These are phyloP conservation scores for Pomatorhinus ruficollis DNA, from an alignment of 2,113 vertebrate species.

Conservation along the genomic window DNA sequence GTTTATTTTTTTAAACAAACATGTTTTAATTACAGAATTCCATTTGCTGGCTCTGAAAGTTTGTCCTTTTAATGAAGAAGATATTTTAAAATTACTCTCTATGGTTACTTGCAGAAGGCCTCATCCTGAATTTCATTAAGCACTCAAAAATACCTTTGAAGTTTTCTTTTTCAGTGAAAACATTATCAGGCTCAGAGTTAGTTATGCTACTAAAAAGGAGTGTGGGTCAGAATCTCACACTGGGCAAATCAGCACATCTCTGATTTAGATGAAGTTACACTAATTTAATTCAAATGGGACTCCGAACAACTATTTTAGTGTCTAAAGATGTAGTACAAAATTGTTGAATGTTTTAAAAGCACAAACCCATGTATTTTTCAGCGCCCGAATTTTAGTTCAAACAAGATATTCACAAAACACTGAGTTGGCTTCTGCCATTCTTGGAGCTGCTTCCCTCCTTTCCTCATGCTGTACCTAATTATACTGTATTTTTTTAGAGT, in stretches of 20 bases:
- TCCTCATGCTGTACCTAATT: background rate
- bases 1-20: constrained; percentile 42
- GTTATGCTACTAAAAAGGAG: background rate
- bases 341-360: background rate
- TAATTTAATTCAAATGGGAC: background rate
- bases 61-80: constrained; percentile 53
- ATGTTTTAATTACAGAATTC: constrained; percentile 42
- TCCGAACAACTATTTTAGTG: background rate
- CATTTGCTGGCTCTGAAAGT: constrained; percentile 34
- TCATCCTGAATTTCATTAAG: constrained; percentile 52
- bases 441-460: background rate
- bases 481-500: constrained; percentile 20
- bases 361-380: background rate
- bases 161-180: background rate
- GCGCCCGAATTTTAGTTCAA: background rate
- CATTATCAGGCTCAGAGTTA: background rate
- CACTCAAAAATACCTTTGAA: background rate
- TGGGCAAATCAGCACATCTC: background rate
- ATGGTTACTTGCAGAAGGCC: constrained; percentile 10
- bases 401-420: background rate
- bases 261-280: background rate
- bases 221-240: background rate
- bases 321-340: background rate
- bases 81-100: constrained; percentile 24
- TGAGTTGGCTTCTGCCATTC: background rate